A percentile compares a stretch with the other conserved stretches of the same genome.
phyloP scores from a whole-genome alignment of 2,113 vertebrate genomes.

The Zosterops lateralis region DNA sequence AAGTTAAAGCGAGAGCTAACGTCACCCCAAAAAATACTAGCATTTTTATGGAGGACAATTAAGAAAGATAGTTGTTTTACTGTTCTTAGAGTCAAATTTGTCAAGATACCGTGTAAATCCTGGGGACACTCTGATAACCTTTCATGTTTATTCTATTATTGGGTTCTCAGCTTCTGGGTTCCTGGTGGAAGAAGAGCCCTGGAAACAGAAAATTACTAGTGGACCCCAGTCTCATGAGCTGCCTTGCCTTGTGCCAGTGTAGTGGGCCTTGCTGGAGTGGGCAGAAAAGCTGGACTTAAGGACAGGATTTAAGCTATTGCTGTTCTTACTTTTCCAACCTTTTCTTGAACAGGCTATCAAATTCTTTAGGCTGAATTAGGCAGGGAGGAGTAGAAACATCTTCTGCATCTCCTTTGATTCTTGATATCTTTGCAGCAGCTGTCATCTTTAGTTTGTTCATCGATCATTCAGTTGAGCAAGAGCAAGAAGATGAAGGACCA shows the following conservation, averaged over 20 bases:
- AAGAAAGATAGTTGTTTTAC: background rate
- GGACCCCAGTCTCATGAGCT: background rate
- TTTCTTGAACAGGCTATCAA: background rate
- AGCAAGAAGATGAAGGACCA: conserved; percentile 49
- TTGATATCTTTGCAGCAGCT: conserved; percentile 2
- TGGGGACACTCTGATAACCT: background rate
- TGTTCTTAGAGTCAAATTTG: background rate
- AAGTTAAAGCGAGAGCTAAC: background rate
- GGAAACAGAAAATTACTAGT: background rate
- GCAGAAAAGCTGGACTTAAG: background rate
- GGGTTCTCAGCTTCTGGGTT: background rate
- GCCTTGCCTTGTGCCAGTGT: background rate
- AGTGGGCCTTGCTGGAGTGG: background rate
- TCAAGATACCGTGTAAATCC: background rate
- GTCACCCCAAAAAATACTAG: background rate
- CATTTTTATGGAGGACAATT: background rate
- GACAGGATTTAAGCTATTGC: background rate
- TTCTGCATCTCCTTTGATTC: conserved; percentile 31
- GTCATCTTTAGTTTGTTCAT: conserved; percentile 59
- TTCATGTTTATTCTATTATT: background rate
- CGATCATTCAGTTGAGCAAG: conserved; percentile 52
- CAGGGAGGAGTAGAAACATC: background rate
- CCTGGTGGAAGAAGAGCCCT: background rate
- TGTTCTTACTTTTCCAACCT: background rate
- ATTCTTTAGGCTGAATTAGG: background rate